Conservation (phyloP, 2,113 vertebrate genomes). For the Xiphias gladius region DNA sequence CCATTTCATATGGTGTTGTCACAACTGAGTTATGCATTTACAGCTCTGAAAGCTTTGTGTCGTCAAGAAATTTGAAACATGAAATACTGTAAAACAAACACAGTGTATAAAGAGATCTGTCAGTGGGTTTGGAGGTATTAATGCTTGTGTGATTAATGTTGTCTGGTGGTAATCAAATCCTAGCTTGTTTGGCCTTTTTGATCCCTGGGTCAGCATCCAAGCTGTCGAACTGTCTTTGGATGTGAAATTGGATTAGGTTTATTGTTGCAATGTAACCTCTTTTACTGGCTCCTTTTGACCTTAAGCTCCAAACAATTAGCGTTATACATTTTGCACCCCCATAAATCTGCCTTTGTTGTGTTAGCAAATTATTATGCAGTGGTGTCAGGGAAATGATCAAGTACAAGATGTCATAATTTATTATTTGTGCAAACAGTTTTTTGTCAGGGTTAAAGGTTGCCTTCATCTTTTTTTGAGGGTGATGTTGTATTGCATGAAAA, state of each 20-base stretch:
- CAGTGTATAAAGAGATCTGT: neutral
- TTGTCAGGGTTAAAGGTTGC: neutral
- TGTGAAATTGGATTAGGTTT: conserved; percentile 43
- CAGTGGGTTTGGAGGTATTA: conserved; percentile 16
- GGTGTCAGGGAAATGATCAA: conserved; percentile 14
- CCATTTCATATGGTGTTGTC: conserved; percentile 5
- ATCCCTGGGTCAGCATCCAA: conserved; percentile 21
- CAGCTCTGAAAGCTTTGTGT: neutral
- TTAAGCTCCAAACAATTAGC: conserved; percentile 19
- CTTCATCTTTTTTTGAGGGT: neutral
- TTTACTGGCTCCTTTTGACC: conserved; percentile 49
- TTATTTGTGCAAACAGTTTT: neutral
- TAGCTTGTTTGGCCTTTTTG: conserved; percentile 15
- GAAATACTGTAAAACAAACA: conserved; percentile 8
- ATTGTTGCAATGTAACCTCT: conserved; percentile 36
- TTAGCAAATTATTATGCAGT: neutral
- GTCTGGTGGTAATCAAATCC: conserved; percentile 35
- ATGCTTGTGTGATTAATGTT: conserved; percentile 48
- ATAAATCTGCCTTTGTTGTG: conserved; percentile 16
- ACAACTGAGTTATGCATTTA: neutral
- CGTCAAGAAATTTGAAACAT: neutral
- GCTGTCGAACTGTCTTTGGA: conserved; percentile 1
- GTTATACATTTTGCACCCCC: neutral
- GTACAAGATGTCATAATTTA: neutral
- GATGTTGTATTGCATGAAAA: neutral